phyloP scores from a whole-genome alignment of 2,113 vertebrate species.

The Noctilio leporinus region DNA sequence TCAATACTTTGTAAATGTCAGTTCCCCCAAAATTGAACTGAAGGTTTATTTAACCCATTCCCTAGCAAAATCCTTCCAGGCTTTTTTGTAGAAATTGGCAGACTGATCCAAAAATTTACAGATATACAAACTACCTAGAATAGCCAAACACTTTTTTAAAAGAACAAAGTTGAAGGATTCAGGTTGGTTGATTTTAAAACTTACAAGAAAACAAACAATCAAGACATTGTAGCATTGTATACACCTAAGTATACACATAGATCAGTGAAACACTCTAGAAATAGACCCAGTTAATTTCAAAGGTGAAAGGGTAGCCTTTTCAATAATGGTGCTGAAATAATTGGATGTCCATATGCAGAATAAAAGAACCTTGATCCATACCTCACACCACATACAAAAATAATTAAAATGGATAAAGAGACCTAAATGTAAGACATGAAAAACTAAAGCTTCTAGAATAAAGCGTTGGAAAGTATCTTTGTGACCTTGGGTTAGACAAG shows the following conservation, averaged over 20 bases:
- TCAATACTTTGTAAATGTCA: not conserved
- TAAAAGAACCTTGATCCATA: not conserved
- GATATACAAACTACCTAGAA: conserved; percentile 3
- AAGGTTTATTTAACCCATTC: not conserved
- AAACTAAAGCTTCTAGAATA: not conserved
- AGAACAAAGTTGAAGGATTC: not conserved
- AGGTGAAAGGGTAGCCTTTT: not conserved
- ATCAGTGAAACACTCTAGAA: not conserved
- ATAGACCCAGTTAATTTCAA: not conserved
- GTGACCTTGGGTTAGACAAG: not conserved
- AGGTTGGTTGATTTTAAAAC: not conserved
- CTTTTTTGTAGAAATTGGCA: not conserved
- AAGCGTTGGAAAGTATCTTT: not conserved
- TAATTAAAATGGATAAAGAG: not conserved
- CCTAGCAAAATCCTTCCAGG: not conserved
- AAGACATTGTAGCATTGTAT: not conserved
- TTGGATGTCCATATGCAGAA: not conserved
- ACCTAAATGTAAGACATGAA: not conserved
- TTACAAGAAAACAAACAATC: not conserved
- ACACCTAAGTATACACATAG: not conserved
- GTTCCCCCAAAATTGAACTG: not conserved
- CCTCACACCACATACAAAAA: not conserved
- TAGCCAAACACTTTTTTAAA: not conserved
- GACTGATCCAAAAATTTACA: not conserved
- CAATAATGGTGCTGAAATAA: not conserved